Evolutionary conservation across 2,113 vertebrate species (phyloP).

Genomic region (Cyprinus carpio): DNA sequence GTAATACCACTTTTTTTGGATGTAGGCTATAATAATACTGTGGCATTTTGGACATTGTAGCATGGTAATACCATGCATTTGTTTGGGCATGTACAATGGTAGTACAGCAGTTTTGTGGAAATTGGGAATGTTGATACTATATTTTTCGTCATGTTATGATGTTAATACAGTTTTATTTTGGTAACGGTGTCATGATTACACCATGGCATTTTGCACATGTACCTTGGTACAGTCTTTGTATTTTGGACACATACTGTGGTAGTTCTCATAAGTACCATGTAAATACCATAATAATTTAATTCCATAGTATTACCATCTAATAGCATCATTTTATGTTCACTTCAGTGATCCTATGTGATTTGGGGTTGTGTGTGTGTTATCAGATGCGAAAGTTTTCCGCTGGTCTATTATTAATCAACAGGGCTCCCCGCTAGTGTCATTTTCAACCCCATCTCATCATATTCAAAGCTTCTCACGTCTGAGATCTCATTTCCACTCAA

Average conservation of each 20-base stretch:
- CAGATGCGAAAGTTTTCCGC: not conserved
- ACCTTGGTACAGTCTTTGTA: not conserved
- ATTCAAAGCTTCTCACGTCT: slow-evolving; percentile 49
- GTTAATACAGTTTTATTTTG: not conserved
- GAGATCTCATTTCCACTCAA: slow-evolving; percentile 60
- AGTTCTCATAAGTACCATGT: not conserved
- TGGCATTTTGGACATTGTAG: not conserved
- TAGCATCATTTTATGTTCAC: not conserved
- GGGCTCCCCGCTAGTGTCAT: not conserved
- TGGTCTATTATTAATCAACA: not conserved
- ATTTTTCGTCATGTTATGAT: too few relatives aligned
- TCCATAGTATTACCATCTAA: not conserved
- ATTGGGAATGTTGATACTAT: not conserved
- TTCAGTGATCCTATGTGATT: not conserved
- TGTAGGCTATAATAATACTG: too few relatives aligned
- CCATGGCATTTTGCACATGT: not conserved
- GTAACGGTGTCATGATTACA: not conserved
- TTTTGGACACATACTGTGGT: not conserved
- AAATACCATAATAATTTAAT: not conserved
- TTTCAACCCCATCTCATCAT: not conserved
- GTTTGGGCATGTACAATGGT: not conserved
- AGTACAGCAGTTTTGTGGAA: not conserved
- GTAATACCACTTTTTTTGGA: too few relatives aligned
- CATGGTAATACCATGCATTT: not conserved
- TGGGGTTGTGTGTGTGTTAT: not conserved